phyloP scores from a whole-genome alignment of 92 coral and sea anemone genomes.

The Epizoanthus rinbou region DNA sequence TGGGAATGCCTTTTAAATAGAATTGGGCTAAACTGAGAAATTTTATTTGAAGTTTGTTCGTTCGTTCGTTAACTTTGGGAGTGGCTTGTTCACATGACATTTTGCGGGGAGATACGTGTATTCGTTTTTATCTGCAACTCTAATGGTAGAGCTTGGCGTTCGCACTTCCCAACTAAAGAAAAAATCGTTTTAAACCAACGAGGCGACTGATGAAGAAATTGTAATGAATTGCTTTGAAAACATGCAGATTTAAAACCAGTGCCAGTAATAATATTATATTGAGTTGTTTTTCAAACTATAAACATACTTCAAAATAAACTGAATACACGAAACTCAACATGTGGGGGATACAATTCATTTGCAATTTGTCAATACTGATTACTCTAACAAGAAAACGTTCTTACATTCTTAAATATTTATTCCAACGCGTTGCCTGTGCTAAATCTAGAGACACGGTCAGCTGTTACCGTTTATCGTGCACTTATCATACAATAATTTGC shows the following conservation, averaged over 20 bases:
- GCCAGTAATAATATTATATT: neutral
- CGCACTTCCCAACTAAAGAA: neutral
- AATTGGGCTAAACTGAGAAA: too few species aligned
- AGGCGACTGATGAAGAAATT: neutral
- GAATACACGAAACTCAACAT: constrained; percentile 1
- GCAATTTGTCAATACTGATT: neutral
- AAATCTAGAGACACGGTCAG: neutral
- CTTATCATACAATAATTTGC: neutral
- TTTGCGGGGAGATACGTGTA: too few species aligned
- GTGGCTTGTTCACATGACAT: too few species aligned
- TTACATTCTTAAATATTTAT: neutral
- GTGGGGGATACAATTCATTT: constrained; percentile 6
- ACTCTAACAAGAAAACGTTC: neutral
- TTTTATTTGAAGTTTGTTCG: too few species aligned
- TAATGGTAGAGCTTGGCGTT: too few species aligned
- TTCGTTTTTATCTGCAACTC: too few species aligned
- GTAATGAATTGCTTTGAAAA: neutral
- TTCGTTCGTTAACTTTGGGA: too few species aligned
- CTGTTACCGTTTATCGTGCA: neutral
- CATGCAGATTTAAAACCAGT: neutral
- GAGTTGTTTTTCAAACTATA: neutral
- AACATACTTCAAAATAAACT: neutral
- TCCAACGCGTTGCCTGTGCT: neutral
- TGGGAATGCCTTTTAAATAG: too few species aligned
- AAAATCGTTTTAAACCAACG: neutral